Evolutionary conservation across 2,888 invertebrate genomes (phyloP).

Genomic region (Dendrolimus pini): DNA sequence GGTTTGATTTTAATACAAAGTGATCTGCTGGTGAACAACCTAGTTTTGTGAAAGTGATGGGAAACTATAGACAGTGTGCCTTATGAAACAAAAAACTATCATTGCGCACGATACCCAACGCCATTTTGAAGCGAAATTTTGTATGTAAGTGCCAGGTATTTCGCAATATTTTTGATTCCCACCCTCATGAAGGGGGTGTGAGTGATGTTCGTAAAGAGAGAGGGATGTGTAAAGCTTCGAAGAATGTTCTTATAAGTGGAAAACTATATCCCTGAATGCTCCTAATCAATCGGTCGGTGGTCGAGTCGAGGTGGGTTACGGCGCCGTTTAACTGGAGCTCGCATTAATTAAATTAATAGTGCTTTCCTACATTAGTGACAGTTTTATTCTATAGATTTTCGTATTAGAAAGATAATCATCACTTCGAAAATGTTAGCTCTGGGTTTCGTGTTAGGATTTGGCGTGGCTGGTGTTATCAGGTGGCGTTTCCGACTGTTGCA

Average conservation of each 20-base stretch:
- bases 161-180: conserved; percentile 66
- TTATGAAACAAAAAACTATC: conserved; percentile 74
- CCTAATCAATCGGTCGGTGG: conserved; percentile 29
- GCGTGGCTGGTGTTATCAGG: conserved; percentile 61
- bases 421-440: not conserved
- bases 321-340: conserved; percentile 49
- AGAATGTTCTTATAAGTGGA: conserved; percentile 25
- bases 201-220: conserved; percentile 33
- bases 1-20: conserved; percentile 28
- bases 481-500: conserved; percentile 69
- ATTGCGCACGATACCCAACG: conserved; percentile 76
- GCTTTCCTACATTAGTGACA: conserved; percentile 13
- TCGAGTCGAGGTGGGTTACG: conserved; percentile 61
- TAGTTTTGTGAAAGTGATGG: conserved; percentile 49
- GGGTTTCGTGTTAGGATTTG: conserved; percentile 18
- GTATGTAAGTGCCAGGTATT: conserved; percentile 78
- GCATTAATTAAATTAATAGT: conserved; percentile 63
- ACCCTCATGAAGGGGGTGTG: conserved; percentile 35
- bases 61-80: conserved; percentile 52
- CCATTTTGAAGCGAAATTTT: conserved; percentile 79
- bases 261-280: conserved; percentile 33
- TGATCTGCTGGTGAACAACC: conserved; percentile 45
- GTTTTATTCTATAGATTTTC: too few species aligned
- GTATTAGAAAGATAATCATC: not conserved
- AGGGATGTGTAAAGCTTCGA: conserved; percentile 33